These are phyloP conservation scores for Passerculus sandwichensis DNA, from an alignment of 2,797 vertebrate genomes.

Conservation along the genomic window DNA sequence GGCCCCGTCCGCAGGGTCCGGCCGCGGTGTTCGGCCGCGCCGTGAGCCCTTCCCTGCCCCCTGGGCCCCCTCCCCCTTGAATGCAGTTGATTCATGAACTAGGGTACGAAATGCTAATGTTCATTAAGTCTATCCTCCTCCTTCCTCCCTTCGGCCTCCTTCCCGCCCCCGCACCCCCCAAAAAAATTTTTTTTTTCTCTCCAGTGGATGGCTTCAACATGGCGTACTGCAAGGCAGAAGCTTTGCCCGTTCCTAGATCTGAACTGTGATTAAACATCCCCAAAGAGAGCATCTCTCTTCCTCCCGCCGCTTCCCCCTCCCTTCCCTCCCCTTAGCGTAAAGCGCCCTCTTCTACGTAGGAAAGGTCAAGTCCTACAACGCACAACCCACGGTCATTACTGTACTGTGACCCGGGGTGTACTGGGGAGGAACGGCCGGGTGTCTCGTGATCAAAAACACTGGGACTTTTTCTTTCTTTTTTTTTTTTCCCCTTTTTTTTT, in stretches of 20 bases:
- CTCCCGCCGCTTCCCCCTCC: constrained; percentile 23
- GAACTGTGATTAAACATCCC: constrained; percentile 67
- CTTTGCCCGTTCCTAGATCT: constrained; percentile 48
- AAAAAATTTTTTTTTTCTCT: background rate
- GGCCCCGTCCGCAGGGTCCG: background rate
- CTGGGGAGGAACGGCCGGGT: constrained; percentile 48
- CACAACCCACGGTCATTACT: constrained; percentile 75
- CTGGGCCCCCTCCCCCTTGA: background rate
- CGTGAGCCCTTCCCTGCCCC: background rate
- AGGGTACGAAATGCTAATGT: constrained; percentile 44
- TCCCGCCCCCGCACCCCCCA: background rate
- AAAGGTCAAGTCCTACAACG: constrained; percentile 81
- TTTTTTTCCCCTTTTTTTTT: background rate
- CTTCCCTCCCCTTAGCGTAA: constrained; percentile 42
- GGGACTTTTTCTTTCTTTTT: background rate
- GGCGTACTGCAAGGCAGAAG: constrained; percentile 60
- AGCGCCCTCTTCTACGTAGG: constrained; percentile 61
- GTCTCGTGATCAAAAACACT: constrained; percentile 65
- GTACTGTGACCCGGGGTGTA: constrained; percentile 65
- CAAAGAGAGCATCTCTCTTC: constrained; percentile 65
- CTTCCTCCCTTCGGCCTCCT: background rate
- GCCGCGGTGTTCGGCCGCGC: background rate
- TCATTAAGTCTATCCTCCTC: constrained; percentile 20
- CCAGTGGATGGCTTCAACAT: constrained; percentile 46
- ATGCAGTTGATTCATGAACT: constrained; percentile 23